These are phyloP conservation scores for Lamellibrachia columna DNA, from an alignment of 2,888 invertebrate genomes.

Conservation along the genomic window DNA sequence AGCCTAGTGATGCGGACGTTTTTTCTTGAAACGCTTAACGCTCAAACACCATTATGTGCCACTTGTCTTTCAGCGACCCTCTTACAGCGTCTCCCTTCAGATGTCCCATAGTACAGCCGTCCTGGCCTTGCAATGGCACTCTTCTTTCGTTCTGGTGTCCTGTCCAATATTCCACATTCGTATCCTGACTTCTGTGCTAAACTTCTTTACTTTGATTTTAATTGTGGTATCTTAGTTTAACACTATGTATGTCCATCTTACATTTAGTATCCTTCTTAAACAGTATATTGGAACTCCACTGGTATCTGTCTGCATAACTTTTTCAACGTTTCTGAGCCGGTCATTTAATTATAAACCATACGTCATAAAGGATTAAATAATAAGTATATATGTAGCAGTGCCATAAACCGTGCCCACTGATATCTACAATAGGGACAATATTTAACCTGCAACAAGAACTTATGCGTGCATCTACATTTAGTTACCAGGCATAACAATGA, in stretches of 20 bases:
- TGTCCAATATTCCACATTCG: too few species aligned
- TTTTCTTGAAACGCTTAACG: neutral
- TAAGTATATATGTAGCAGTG: neutral
- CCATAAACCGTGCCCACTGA: neutral
- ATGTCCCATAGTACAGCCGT: too few species aligned
- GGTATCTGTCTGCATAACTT: neutral
- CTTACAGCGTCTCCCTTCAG: too few species aligned
- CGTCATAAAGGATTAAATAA: neutral
- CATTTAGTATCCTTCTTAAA: too few species aligned
- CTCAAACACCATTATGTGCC: neutral
- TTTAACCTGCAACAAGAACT: neutral
- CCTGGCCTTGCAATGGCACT: too few species aligned
- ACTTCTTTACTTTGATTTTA: too few species aligned
- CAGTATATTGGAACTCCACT: neutral
- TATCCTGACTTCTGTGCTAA: too few species aligned
- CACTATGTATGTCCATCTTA: too few species aligned
- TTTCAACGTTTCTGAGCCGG: neutral
- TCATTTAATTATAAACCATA: neutral
- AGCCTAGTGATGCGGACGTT: neutral
- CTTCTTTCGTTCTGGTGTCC: too few species aligned
- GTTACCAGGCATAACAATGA: neutral
- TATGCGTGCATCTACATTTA: neutral
- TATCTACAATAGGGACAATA: neutral
- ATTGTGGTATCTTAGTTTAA: too few species aligned
- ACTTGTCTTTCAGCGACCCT: neutral